Conservation (phyloP, 2,797 vertebrate species). For the Leptodactylus fallax region DNA sequence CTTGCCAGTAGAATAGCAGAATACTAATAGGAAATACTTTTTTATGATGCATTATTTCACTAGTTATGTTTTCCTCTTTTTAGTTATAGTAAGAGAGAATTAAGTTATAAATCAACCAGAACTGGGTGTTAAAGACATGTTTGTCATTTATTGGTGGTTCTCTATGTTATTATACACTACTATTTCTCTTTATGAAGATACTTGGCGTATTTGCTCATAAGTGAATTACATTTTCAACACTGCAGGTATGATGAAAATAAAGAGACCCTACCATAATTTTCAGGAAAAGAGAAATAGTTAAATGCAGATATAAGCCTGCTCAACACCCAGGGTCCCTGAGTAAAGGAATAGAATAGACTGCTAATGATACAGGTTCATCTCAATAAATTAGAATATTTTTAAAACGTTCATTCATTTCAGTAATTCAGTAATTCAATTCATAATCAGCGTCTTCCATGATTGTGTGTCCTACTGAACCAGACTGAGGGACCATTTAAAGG, state of each 20-base stretch:
- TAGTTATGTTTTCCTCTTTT: no score
- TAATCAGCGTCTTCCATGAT: no score
- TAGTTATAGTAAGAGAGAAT: no score
- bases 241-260: neutral
- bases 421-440: no score
- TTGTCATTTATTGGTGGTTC: neutral
- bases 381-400: no score
- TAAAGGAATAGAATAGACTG: neutral
- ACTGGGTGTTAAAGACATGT: neutral
- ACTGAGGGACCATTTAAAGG: no score
- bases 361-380: neutral
- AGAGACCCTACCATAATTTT: neutral
- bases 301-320: slow-evolving; percentile 1
- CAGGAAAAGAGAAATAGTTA: neutral
- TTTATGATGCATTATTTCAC: no score
- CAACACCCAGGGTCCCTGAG: neutral
- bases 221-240: slow-evolving; percentile 5
- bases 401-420: no score
- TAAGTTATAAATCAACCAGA: no score
- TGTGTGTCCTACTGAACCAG: no score
- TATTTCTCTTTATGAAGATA: neutral
- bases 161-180: neutral
- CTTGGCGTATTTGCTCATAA: neutral
- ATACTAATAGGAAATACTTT: no score
- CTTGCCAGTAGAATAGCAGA: no score